These are phyloP conservation scores for Halcyon senegalensis DNA, from an alignment of 2,113 vertebrate species.

Conservation along the genomic window DNA sequence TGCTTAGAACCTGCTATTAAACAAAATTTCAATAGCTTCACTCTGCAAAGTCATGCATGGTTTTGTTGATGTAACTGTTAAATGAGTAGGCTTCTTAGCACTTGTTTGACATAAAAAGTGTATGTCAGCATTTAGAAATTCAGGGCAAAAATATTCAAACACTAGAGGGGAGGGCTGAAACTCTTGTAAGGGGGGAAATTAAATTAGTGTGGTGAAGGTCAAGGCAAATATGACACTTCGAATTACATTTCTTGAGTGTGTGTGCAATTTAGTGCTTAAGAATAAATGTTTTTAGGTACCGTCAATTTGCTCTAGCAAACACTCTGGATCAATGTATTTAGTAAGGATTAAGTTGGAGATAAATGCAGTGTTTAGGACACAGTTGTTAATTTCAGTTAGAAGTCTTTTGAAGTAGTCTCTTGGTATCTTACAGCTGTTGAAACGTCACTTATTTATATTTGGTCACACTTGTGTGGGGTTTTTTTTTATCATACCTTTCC, in stretches of 20 bases:
- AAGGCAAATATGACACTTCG: not conserved
- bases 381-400: not conserved
- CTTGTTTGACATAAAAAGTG: not conserved
- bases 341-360: not conserved
- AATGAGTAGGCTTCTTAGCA: not conserved
- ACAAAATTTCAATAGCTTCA: not conserved
- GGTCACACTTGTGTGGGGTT: not conserved
- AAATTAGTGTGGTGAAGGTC: not conserved
- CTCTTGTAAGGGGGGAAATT: not conserved
- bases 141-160: not conserved
- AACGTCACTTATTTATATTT: not conserved
- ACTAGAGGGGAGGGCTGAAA: not conserved
- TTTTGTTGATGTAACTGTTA: not conserved
- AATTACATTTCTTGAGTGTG: accelerated
- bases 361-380: not conserved
- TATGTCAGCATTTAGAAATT: not conserved
- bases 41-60: accelerated
- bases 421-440: not conserved
- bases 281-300: not conserved
- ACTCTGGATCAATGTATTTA: not conserved
- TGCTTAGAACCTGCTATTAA: not conserved
- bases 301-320: not conserved
- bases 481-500: not conserved
- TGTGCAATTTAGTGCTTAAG: not conserved
- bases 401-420: not conserved